These are phyloP conservation scores for Metellina segmentata DNA, from an alignment of 2,888 invertebrate species.

Conservation along the genomic window DNA sequence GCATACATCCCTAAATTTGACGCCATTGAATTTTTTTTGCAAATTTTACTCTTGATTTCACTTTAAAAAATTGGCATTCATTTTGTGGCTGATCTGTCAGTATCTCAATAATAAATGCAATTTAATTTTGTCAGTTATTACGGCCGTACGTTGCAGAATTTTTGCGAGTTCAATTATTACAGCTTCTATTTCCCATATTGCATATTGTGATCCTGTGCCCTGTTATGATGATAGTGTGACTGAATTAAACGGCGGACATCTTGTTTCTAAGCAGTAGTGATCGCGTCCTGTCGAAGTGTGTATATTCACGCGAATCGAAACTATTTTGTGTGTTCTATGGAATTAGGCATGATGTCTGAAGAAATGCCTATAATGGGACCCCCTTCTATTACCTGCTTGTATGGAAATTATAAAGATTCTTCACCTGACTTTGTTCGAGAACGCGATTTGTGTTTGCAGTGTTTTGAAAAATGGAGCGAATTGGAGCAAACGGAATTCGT, in stretches of 20 bases:
- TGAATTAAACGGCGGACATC: conserved; percentile 71
- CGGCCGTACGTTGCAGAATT: conserved; percentile 20
- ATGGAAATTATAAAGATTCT: conserved; percentile 73
- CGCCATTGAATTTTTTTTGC: conserved; percentile 53
- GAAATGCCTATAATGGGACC: conserved; percentile 68
- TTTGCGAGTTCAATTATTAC: conserved; percentile 5
- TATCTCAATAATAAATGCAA: conserved; percentile 8
- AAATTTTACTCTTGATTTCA: conserved; percentile 64
- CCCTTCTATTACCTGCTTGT: conserved; percentile 69
- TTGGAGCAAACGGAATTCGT: conserved; percentile 98
- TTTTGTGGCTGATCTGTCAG: conserved; percentile 42
- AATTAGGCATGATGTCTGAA: conserved; percentile 73
- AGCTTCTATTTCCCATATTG: conserved; percentile 6
- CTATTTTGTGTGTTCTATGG: conserved; percentile 42
- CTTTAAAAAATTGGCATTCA: conserved; percentile 74
- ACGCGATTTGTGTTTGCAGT: conserved; percentile 70
- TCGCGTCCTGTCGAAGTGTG: conserved; percentile 40
- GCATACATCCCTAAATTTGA: conserved; percentile 7
- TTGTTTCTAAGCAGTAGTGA: conserved; percentile 60
- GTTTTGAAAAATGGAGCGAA: conserved; percentile 87
- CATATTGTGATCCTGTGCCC: conserved; percentile 45
- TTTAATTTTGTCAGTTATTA: conserved; percentile 25
- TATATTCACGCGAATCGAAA: conserved; percentile 16
- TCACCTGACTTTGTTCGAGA: conserved; percentile 72
- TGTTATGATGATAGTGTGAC: conserved; percentile 49